phyloP scores from a whole-genome alignment of 2,797 vertebrate species.

The Margarornis squamiger region DNA sequence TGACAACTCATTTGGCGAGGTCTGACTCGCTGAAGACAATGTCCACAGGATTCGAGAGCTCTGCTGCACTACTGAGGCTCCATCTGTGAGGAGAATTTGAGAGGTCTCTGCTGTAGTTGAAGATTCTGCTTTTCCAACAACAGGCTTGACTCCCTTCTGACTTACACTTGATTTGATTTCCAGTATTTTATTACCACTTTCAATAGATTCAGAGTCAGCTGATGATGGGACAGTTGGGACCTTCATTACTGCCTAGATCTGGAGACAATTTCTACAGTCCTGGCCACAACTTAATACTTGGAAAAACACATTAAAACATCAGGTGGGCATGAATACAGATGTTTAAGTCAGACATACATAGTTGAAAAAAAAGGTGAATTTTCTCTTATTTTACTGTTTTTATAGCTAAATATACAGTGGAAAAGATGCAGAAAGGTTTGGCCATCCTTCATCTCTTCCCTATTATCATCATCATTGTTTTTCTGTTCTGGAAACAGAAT shows the following conservation, averaged over 20 bases:
- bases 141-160: neutral
- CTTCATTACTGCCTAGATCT: neutral
- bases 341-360: neutral
- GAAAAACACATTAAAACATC: neutral
- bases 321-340: neutral
- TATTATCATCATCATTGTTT: rapidly evolving
- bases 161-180: neutral
- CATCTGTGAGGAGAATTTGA: neutral
- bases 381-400: neutral
- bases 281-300: neutral
- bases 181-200: neutral
- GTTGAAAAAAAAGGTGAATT: neutral
- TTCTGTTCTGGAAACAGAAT: neutral
- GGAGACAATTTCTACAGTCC: neutral
- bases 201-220: neutral
- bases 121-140: neutral
- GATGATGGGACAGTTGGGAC: neutral
- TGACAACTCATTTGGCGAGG: constrained; percentile 23
- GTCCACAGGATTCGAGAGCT: constrained; percentile 18
- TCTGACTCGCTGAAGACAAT: constrained; percentile 16
- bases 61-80: neutral
- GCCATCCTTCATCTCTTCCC: neutral
- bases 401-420: neutral
- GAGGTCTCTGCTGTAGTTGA: neutral
- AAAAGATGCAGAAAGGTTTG: neutral